These are phyloP conservation scores for Sparidentex hasta DNA, from an alignment of 2,797 vertebrate genomes.

Conservation along the genomic window DNA sequence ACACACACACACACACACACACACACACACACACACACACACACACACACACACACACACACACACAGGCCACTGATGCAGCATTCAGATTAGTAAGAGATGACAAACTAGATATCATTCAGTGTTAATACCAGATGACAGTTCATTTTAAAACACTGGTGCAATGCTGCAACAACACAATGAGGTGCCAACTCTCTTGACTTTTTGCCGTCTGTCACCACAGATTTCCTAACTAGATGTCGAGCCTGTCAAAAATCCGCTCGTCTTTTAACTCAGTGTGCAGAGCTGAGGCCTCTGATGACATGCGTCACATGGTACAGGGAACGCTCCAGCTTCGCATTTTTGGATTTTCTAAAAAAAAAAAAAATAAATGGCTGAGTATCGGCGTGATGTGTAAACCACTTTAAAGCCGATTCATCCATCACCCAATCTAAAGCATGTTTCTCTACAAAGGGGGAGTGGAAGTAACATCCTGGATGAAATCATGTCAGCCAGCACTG, in stretches of 20 bases:
- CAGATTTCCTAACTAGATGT: slow-evolving; percentile 22
- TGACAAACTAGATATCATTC: slow-evolving; percentile 13
- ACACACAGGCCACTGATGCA: slow-evolving; percentile 2
- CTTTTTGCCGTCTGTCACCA: background rate
- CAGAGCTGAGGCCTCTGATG: background rate
- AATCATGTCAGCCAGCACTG: too few relatives aligned
- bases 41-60: background rate
- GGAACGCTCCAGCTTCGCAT: background rate
- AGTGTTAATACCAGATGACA: slow-evolving; percentile 45
- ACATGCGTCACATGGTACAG: background rate
- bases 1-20: background rate
- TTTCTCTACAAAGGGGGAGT: too few relatives aligned
- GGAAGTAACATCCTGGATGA: too few relatives aligned
- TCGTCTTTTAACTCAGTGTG: background rate
- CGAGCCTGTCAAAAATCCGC: slow-evolving; percentile 20
- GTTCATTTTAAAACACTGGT: slow-evolving; percentile 11
- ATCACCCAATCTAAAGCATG: background rate
- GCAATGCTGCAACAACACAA: slow-evolving; percentile 28
- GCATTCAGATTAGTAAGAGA: slow-evolving; percentile 20
- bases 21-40: background rate
- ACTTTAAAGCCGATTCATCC: background rate
- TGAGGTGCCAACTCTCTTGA: slow-evolving; percentile 21
- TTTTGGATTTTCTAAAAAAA: background rate
- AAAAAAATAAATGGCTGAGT: background rate
- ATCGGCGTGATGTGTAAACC: background rate